A percentile compares a stretch with the other conserved stretches of the same genome.
Evolutionary conservation across 2,888 invertebrate genomes (phyloP).

Genomic region (Drosophila neotestacea): DNA sequence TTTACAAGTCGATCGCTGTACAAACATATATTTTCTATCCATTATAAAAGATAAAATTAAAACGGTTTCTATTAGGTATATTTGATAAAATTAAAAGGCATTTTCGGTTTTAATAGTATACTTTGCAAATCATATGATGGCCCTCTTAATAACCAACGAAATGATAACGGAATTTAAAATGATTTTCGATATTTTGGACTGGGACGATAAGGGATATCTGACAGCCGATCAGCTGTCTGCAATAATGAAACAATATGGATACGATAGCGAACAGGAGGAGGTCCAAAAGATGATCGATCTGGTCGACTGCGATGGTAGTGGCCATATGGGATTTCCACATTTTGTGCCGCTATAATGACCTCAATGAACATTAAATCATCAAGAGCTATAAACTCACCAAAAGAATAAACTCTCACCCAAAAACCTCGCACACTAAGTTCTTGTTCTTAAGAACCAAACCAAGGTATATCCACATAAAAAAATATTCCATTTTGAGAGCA

Average conservation of each 20-base stretch:
- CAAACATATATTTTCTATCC: not conserved
- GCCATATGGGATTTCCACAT: slow-evolving; percentile 11
- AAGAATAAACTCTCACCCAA: too few species aligned
- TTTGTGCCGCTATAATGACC: slow-evolving; percentile 14
- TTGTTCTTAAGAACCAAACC: not conserved
- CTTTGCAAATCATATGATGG: slow-evolving; percentile 2
- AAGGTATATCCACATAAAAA: too few species aligned
- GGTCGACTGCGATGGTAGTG: slow-evolving; percentile 14
- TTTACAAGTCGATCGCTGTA: not conserved
- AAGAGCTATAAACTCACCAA: not conserved
- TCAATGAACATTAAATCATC: not conserved
- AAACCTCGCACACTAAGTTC: too few species aligned
- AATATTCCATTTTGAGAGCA: too few species aligned
- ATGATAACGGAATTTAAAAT: slow-evolving; percentile 1
- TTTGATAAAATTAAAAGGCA: not conserved
- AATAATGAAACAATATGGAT: slow-evolving; percentile 16
- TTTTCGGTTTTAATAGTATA: not conserved
- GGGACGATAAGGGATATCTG: slow-evolving; percentile 1
- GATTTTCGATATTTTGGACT: slow-evolving; percentile 20
- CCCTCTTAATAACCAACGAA: not conserved
- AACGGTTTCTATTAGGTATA: not conserved
- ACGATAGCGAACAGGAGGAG: slow-evolving; percentile 9
- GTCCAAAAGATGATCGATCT: slow-evolving; percentile 5
- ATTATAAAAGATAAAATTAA: slow-evolving; percentile 5
- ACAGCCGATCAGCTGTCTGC: slow-evolving; percentile 8